Conservation (phyloP, 2,888 invertebrate species). For the Hyppa rectilinea region DNA sequence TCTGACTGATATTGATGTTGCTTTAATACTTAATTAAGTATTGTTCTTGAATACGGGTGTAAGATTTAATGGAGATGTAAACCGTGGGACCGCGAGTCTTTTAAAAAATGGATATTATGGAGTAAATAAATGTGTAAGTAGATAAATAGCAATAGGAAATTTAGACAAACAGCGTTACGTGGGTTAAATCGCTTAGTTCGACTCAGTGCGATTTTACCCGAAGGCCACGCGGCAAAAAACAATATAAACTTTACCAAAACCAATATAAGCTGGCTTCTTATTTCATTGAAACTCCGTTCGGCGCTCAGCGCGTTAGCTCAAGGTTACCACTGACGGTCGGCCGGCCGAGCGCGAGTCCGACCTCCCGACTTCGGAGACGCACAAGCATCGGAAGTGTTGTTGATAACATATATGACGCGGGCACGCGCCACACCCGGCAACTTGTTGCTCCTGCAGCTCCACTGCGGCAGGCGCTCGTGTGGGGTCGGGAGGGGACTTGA, state of each 20-base stretch:
- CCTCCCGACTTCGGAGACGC: too few relatives aligned
- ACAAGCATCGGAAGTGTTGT: background rate
- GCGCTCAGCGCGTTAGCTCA: background rate
- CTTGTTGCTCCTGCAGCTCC: conserved; percentile 42
- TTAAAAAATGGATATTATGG: background rate
- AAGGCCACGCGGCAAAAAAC: background rate
- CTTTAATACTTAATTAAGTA: background rate
- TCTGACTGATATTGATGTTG: background rate
- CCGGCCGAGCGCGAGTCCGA: background rate
- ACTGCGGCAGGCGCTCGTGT: conserved; percentile 14
- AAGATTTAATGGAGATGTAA: background rate
- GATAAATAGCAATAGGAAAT: background rate
- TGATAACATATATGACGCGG: background rate
- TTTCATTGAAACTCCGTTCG: background rate
- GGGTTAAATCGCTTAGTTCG: background rate
- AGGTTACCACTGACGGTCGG: background rate
- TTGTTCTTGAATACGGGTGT: background rate
- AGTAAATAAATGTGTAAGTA: background rate
- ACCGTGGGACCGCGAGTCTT: background rate
- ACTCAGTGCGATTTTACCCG: background rate
- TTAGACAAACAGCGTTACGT: background rate
- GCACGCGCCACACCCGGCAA: background rate
- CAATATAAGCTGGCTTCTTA: background rate
- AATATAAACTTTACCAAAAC: background rate
- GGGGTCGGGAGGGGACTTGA: background rate